Base-by-base conservation (phyloP, 1,140 invertebrate species). In the Heliothis subflexa region DNA sequence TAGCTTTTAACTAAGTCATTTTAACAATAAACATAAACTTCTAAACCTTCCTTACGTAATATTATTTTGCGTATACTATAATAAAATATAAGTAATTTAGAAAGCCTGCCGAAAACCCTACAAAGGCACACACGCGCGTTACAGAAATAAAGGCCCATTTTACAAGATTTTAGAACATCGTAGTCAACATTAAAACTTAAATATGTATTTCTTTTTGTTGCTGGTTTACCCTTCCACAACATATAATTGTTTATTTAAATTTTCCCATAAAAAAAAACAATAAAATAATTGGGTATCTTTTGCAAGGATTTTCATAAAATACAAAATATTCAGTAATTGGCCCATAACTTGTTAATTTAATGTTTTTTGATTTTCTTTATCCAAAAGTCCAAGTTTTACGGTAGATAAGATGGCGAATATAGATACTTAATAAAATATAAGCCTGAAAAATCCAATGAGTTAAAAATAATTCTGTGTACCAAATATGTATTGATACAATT, bases 221-320 rank as follows among this genome's bases (percentile, higher is more conserved):
- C 18, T 25, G 4, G 11, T 74, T 25, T 13, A 25, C 59, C 14
- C 18, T 33, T 57, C 59, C 28, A 47, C 13, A 49, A 74, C 59
- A 66, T 54, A 45, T 80, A 55, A 68, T 72, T 77, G 14, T 66
- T 74, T 66, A 45, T 55, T 55, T 18, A 54, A 77, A 74, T 40
- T 74, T 74, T 74, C 77, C 78, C 12, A 45, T 64, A 16, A 3
- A 57, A 33, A 40, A 14, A 45, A 57, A 1, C 50, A 72, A 45
- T 72, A 55, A 72, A 9, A 55, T 55, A 4, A 55, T 45, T 54
- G 13, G 13, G 5, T 7, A 1, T 13, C 0, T 13, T 28, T 18
- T 13, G n/a, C n/a, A n/a, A n/a, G n/a, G n/a, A 61, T 13, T 61
- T 61, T n/a, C 14, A 33, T 33, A 14, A 12, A n/a, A 61, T 61